Conservation (phyloP, 2,797 vertebrate species). For the Potorous gilbertii region DNA sequence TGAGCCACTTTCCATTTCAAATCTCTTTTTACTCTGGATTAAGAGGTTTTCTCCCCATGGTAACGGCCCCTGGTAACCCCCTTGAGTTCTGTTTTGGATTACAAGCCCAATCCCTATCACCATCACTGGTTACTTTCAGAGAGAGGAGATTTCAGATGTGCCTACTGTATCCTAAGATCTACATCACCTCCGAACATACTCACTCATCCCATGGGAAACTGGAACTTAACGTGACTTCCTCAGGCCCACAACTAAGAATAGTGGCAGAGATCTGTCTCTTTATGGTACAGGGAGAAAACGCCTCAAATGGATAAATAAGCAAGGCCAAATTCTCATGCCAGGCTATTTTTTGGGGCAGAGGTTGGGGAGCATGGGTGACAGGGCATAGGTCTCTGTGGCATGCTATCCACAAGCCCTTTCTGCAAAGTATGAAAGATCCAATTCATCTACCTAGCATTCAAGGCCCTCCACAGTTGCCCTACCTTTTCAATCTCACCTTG, state of each 20-base stretch:
- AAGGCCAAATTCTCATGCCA: neutral
- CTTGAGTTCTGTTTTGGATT: neutral
- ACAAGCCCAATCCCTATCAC: fast-evolving
- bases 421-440: neutral
- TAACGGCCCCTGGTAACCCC: neutral
- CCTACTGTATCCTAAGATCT: neutral
- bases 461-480: neutral
- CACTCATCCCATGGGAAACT: neutral
- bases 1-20: neutral
- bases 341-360: neutral
- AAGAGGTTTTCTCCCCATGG: no score
- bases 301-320: neutral
- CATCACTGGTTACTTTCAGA: neutral
- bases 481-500: neutral
- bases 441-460: neutral
- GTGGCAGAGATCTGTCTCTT: neutral
- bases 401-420: neutral
- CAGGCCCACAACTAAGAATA: neutral
- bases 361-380: neutral
- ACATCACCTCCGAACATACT: neutral
- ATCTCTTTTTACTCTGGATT: neutral
- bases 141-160: neutral
- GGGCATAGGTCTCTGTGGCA: neutral
- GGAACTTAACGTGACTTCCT: neutral
- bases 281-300: neutral